phyloP scores from a whole-genome alignment of 2,888 invertebrate species.

The Furcula furcula region DNA sequence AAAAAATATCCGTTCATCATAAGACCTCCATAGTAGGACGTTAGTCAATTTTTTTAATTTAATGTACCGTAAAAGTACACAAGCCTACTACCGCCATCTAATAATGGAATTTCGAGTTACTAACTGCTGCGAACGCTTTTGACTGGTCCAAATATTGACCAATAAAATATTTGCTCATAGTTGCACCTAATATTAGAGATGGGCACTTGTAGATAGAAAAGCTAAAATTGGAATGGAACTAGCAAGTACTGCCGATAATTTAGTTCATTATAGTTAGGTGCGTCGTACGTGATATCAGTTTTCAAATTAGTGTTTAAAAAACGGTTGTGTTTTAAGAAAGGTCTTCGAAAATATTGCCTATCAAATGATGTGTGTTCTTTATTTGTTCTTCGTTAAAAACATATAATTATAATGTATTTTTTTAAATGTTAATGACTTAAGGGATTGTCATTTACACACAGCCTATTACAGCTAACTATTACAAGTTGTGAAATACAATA shows the following conservation, averaged over 20 bases:
- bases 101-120: slow-evolving; percentile 24
- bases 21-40: too few relatives aligned
- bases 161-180: slow-evolving; percentile 68
- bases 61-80: too few relatives aligned
- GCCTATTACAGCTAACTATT: too few relatives aligned
- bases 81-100: slow-evolving; percentile 21
- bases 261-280: slow-evolving; percentile 38
- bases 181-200: slow-evolving; percentile 63
- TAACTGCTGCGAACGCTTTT: slow-evolving; percentile 49
- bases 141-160: slow-evolving; percentile 64
- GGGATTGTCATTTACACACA: too few relatives aligned
- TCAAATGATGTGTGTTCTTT: too few relatives aligned
- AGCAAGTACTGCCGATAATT: slow-evolving; percentile 68
- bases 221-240: slow-evolving; percentile 42
- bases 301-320: slow-evolving; percentile 21
- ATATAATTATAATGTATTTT: too few relatives aligned
- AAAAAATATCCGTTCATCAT: too few relatives aligned
- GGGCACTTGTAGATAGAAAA: slow-evolving; percentile 64
- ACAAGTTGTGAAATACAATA: too few relatives aligned
- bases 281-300: slow-evolving; percentile 32
- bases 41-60: too few relatives aligned
- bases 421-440: too few relatives aligned
- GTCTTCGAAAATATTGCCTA: slow-evolving; percentile 21
- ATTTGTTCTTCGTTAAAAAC: too few relatives aligned
- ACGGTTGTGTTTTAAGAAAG: slow-evolving; percentile 31